Percentiles rank a stretch among this genome's conserved stretches.
phyloP scores from a whole-genome alignment of 2,113 vertebrate species.

The Crotalus horridus region DNA sequence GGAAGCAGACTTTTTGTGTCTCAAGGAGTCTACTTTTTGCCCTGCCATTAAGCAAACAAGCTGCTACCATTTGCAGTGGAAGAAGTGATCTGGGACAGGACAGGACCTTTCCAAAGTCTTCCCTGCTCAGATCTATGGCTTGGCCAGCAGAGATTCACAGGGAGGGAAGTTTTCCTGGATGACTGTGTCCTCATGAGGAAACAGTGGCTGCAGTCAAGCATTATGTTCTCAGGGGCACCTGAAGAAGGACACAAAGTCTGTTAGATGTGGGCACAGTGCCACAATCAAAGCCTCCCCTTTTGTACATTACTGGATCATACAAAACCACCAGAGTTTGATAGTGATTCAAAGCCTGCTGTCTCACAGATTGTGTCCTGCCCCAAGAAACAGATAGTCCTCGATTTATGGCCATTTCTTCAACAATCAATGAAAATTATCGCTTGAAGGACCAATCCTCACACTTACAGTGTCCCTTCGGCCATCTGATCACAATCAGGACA shows the following conservation, averaged over 20 bases:
- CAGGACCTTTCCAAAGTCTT: background rate
- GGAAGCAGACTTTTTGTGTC: background rate
- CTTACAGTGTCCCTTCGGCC: background rate
- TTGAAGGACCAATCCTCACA: background rate
- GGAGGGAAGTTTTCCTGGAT: background rate
- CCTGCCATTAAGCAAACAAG: background rate
- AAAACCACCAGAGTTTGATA: background rate
- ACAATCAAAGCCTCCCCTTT: background rate
- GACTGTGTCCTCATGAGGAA: background rate
- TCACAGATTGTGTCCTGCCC: background rate
- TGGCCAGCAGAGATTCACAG: background rate
- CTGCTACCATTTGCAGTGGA: background rate
- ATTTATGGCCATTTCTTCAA: too few species aligned
- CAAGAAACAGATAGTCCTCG: background rate
- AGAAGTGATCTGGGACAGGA: background rate
- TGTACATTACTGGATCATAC: background rate
- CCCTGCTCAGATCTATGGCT: background rate
- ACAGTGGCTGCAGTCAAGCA: background rate
- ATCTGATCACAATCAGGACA: background rate
- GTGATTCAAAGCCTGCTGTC: background rate
- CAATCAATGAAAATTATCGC: background rate
- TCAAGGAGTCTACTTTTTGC: background rate
- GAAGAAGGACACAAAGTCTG: background rate
- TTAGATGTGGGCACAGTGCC: background rate
- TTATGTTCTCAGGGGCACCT: background rate